phyloP scores from a whole-genome alignment of 2,888 invertebrate species.

The Crematogaster levior region DNA sequence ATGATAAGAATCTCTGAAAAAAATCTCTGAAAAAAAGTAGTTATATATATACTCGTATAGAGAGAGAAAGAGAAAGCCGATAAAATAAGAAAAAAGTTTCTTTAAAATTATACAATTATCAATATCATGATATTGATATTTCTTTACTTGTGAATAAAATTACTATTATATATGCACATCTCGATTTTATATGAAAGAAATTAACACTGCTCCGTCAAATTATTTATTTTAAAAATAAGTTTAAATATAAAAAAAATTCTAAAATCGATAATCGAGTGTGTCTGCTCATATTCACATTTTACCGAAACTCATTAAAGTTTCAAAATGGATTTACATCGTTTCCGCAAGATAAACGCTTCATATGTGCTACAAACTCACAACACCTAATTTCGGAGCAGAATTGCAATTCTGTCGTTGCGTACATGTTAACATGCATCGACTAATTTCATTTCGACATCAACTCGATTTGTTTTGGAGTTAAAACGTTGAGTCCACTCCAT shows the following conservation, averaged over 20 bases:
- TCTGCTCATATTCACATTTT: not conserved
- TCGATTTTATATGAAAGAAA: not conserved
- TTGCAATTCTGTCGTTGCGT: constrained; percentile 42
- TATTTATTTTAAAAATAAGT: not conserved
- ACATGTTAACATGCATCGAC: constrained; percentile 42
- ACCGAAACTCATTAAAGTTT: constrained; percentile 26
- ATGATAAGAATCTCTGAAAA: no score
- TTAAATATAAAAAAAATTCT: not conserved
- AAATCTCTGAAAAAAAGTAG: no score
- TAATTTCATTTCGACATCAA: constrained; percentile 41
- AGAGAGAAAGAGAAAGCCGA: no score
- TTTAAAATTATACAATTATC: not conserved
- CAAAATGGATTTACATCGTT: constrained; percentile 32
- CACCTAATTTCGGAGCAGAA: constrained; percentile 27
- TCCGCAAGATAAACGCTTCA: constrained; percentile 45
- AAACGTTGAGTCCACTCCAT: constrained; percentile 18
- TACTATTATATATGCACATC: not conserved
- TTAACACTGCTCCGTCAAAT: not conserved
- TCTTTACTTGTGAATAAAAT: not conserved
- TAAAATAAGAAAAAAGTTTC: no score
- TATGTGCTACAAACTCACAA: constrained; percentile 16
- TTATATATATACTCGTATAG: no score
- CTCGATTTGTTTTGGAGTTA: constrained; percentile 42
- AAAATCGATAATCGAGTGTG: not conserved
- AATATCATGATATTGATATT: not conserved